phyloP scores from a whole-genome alignment of 1,140 invertebrate species.

The Drosophila sucinea region DNA sequence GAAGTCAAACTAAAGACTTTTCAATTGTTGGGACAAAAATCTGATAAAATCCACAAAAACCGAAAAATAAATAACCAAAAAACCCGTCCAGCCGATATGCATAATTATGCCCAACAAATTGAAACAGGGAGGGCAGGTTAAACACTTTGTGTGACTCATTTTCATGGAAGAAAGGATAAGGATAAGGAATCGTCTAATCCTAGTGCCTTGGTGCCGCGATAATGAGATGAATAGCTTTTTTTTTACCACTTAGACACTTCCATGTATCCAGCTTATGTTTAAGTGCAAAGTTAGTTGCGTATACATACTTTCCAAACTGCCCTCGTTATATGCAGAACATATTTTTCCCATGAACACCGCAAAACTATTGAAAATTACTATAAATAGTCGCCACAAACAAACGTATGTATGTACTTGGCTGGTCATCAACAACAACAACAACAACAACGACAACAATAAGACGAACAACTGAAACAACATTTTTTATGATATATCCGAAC shows the following conservation, averaged over 20 bases:
- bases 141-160: no score
- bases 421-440: conserved; percentile 32
- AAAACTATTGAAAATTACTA: conserved; percentile 78
- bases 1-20: not conserved
- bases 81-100: conserved; percentile 3
- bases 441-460: conserved; percentile 15
- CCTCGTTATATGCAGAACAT: conserved; percentile 46
- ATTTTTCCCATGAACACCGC: conserved; percentile 70
- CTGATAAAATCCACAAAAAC: conserved; percentile 7
- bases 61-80: conserved; percentile 21
- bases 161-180: no score
- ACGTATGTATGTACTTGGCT: conserved; percentile 48
- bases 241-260: no score
- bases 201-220: no score
- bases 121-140: not conserved
- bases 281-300: not conserved
- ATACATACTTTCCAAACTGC: not conserved
- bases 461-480: conserved; percentile 18
- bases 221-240: no score
- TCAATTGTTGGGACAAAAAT: conserved; percentile 1
- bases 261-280: not conserved
- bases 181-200: no score
- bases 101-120: not conserved
- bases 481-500: conserved; percentile 47
- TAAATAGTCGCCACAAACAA: conserved; percentile 55